These are phyloP conservation scores for Macrosteles quadrilineatus DNA, from an alignment of 1,140 invertebrate genomes.

Conservation along the genomic window DNA sequence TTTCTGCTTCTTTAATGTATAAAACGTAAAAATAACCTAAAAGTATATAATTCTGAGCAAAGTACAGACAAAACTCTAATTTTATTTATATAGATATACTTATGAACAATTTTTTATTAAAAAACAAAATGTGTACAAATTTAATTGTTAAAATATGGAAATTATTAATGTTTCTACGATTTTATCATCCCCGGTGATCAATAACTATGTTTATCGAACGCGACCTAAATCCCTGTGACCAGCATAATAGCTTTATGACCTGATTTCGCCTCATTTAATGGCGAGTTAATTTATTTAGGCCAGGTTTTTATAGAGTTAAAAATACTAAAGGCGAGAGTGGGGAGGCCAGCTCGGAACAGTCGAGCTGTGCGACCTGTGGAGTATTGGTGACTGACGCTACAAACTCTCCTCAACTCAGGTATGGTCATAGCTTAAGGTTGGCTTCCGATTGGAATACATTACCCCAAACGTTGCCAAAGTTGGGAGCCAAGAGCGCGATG, in stretches of 20 bases:
- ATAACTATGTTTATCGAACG: no score
- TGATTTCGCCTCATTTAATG: not conserved
- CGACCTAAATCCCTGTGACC: no score
- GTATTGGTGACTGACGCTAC: not conserved
- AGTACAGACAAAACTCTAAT: no score
- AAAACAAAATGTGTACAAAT: no score
- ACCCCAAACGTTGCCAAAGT: conserved; percentile 13
- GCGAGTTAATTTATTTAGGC: conserved; percentile 24
- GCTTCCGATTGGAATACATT: conserved; percentile 13
- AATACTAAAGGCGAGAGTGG: conserved; percentile 2
- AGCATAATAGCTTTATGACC: conserved; percentile 10
- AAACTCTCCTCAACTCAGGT: not conserved
- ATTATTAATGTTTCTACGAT: no score
- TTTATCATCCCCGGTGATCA: no score
- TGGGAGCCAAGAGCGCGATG: not conserved
- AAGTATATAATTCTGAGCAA: no score
- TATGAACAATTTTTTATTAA: no score
- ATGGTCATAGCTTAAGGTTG: not conserved
- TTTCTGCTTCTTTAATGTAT: no score
- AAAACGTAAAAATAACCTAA: no score
- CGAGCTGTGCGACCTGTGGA: not conserved
- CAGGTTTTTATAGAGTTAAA: conserved; percentile 22
- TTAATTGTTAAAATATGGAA: no score
- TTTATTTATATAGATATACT: no score
- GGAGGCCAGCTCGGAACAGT: not conserved